These are phyloP conservation scores for Polypedilum pembai DNA, from an alignment of 1,140 invertebrate genomes.

Conservation along the genomic window DNA sequence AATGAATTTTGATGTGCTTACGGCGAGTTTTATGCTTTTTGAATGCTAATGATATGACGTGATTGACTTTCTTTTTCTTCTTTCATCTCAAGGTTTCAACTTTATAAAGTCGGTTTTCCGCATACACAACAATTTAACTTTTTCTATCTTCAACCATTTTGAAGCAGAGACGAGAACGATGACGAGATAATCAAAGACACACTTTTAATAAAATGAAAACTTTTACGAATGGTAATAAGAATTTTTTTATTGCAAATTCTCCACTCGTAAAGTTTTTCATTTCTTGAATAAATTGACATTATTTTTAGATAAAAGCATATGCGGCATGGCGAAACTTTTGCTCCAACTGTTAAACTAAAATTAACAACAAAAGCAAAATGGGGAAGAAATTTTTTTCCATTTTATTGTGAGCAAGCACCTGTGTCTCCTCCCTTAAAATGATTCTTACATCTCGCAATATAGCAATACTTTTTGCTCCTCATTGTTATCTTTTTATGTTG, in stretches of 20 bases:
- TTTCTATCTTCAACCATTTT: too few species aligned
- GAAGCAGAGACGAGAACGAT: too few species aligned
- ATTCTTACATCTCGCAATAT: neutral
- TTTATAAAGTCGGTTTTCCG: neutral
- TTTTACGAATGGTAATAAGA: too few species aligned
- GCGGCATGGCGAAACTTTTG: neutral
- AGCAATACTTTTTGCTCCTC: constrained; percentile 11
- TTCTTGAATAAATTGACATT: constrained; percentile 19
- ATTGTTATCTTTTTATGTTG: neutral
- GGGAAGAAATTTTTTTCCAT: neutral
- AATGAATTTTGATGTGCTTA: neutral
- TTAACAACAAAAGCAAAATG: neutral
- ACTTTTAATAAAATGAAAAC: too few species aligned
- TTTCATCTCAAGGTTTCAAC: neutral
- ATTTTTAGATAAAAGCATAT: constrained; percentile 19
- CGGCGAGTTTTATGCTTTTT: neutral
- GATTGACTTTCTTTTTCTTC: neutral
- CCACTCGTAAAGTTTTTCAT: neutral
- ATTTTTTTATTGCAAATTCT: too few species aligned
- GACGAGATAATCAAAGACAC: too few species aligned
- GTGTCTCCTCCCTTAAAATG: neutral
- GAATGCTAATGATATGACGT: constrained; percentile 2
- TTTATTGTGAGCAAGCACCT: neutral
- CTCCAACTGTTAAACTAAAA: constrained; percentile 20
- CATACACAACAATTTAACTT: neutral